Evolutionary conservation across 2,888 invertebrate genomes (phyloP), one percentile per base, ranked within the genome.

Genomic region (Pachymerium ferrugineum): DNA sequence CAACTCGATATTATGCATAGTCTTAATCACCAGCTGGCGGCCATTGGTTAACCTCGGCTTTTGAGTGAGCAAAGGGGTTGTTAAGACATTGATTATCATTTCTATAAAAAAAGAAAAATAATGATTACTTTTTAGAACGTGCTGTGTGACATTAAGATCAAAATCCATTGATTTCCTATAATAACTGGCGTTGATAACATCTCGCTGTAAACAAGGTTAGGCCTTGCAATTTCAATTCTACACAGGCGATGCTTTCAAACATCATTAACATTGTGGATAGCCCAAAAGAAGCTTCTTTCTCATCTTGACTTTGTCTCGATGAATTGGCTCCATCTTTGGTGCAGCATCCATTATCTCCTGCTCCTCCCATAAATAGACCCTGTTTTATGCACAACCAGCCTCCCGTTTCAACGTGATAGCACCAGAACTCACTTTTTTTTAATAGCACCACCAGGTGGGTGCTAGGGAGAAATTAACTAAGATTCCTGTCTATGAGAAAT

Each of bases 121-220:
- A 35, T 38, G 71, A 71, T 71, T 71, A 71, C 71, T 71, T 71
- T 22, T 33, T 33, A 71, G 71, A 71, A 71, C 71, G 71, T 71
- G 31, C 31, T 30, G 30, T 28, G 69, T 69, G 35, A 35, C 71
- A 33, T 35, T 35, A 28, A 71, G 71, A 71, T 71, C 31, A 71
- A 31, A 71, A 71, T 71, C 33, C 71, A 71, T 71, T 35, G 71
- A 71, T 71, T 71, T 71, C 71, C 71, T 35, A 71, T 71, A 71
- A 71, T 71, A 71, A 71, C 35, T 28, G 35, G 35, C 33, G 35
- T 25, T 35, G 71, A 71, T 71, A 71, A 35, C 35, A 71, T 71
- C 71, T 71, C 38, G 71, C 38, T 71, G 31, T 35, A 71, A 71
- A 71, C 71, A 71, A 71, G 33, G 38, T 71, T 28, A 35, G 71